These are phyloP conservation scores for Campylomormyrus numenius DNA, from an alignment of 2,113 vertebrate genomes.

Conservation along the genomic window DNA sequence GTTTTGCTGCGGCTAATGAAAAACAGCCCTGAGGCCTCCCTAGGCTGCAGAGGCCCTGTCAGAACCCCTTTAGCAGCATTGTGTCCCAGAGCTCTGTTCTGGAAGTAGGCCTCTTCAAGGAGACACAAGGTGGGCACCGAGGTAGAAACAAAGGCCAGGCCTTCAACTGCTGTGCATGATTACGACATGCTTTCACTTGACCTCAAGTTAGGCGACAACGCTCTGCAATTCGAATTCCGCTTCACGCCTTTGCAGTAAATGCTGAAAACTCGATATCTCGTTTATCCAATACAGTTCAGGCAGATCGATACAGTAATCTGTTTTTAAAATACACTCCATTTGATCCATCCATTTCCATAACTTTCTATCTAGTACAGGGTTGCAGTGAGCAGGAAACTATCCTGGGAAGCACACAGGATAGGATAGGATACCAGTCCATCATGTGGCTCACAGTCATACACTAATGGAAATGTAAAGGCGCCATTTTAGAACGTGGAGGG, in stretches of 20 bases:
- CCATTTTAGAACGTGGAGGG: background rate
- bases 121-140: background rate
- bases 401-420: background rate
- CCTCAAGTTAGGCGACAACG: background rate
- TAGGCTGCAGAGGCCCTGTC: slow-evolving; percentile 48
- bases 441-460: background rate
- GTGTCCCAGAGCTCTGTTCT: slow-evolving; percentile 59
- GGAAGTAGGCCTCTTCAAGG: slow-evolving; percentile 37
- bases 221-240: background rate
- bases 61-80: slow-evolving; percentile 10
- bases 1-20: slow-evolving; percentile 25
- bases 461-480: background rate
- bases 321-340: background rate
- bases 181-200: background rate
- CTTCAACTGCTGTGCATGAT: background rate
- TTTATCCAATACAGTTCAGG: background rate
- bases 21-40: slow-evolving; percentile 26
- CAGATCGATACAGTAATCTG: background rate
- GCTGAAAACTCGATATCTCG: background rate
- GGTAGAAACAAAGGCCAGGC: slow-evolving; percentile 12
- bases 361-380: background rate
- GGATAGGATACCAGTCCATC: background rate
- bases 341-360: background rate
- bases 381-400: background rate
- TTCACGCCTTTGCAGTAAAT: background rate